Conservation (phyloP, 1,140 invertebrate genomes). For the Bombus balteatus region DNA sequence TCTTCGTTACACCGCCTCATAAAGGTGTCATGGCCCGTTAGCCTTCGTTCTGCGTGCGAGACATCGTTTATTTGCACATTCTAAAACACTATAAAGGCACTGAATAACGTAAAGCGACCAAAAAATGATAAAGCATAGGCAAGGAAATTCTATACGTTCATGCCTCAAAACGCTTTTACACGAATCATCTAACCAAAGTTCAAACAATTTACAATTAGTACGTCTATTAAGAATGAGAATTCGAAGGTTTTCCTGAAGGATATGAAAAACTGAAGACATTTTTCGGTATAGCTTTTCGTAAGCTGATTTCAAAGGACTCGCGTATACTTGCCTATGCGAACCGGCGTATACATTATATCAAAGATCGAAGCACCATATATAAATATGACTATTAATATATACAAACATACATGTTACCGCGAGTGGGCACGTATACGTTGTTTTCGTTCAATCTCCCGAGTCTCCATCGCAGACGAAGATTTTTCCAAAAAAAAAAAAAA, state of each 20-base stretch:
- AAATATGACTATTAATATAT: conserved; percentile 43
- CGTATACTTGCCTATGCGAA: conserved; percentile 20
- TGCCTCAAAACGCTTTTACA: not conserved
- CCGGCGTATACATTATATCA: conserved; percentile 27
- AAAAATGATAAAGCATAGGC: not conserved
- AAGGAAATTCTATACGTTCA: not conserved
- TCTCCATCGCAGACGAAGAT: not conserved
- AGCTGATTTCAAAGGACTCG: not conserved
- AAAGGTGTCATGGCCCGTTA: conserved; percentile 32
- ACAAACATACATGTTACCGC: conserved; percentile 19
- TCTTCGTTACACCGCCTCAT: conserved; percentile 34
- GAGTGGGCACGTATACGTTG: conserved; percentile 14
- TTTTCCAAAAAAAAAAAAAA: not conserved
- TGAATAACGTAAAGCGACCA: not conserved
- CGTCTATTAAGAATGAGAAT: not conserved
- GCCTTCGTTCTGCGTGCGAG: conserved; percentile 22
- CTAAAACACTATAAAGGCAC: not conserved
- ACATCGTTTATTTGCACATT: conserved; percentile 2
- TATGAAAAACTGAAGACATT: not conserved
- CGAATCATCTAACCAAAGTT: too few species aligned
- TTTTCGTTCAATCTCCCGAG: not conserved
- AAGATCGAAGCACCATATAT: not conserved
- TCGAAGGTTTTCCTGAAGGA: not conserved
- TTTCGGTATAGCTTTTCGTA: not conserved
- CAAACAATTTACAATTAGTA: not conserved